phyloP scores from a whole-genome alignment of 2,113 vertebrate species.

The Redunca redunca region DNA sequence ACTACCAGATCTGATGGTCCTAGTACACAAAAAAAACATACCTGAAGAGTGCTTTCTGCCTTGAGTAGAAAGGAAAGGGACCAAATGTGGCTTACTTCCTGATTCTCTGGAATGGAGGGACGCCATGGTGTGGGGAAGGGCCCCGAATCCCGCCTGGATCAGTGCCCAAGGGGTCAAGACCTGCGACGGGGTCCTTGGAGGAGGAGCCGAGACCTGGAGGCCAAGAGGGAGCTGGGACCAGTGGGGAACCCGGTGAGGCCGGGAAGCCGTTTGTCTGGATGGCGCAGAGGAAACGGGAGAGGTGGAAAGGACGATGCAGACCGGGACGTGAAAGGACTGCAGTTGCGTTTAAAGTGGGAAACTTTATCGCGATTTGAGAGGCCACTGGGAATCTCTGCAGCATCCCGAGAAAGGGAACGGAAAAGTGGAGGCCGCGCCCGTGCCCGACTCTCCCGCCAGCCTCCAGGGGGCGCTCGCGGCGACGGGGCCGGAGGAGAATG shows the following conservation, averaged over 20 bases:
- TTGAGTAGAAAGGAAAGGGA: not conserved
- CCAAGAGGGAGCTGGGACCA: not conserved
- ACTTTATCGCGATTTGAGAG: not conserved
- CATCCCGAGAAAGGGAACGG: not conserved
- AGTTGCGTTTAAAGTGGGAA: not conserved
- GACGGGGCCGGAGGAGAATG: not conserved
- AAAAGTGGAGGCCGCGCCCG: not conserved
- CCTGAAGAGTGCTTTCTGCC: not conserved
- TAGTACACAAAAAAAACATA: no score
- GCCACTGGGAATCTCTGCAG: not conserved
- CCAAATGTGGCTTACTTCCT: not conserved
- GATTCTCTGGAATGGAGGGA: not conserved
- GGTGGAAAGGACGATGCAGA: not conserved
- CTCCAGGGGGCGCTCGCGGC: not conserved
- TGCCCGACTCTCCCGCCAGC: not conserved
- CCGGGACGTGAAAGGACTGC: not conserved
- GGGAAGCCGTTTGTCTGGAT: not conserved
- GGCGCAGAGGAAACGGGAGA: not conserved
- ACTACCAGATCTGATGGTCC: not conserved
- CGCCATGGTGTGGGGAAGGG: no score
- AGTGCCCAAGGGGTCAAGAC: not conserved
- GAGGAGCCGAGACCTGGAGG: accelerated
- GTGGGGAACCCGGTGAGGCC: accelerated
- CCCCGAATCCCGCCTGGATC: not conserved
- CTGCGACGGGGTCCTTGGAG: not conserved